Evolutionary conservation across 2,888 invertebrate species (phyloP).

Genomic region (Acanthococcus lagerstroemiae): DNA sequence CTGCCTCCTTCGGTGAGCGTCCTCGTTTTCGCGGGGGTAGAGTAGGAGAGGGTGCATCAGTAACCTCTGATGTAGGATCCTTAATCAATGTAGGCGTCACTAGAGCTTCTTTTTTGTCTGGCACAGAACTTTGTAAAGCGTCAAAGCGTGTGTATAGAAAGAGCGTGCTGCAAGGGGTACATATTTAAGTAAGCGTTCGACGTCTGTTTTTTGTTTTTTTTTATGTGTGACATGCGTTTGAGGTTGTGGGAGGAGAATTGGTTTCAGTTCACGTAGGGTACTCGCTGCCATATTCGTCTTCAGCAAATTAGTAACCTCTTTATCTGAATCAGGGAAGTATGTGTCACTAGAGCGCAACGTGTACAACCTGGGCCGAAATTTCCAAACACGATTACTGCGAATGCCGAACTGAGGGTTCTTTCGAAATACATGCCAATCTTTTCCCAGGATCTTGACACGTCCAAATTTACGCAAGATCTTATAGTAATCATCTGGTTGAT

Average conservation of each 20-base stretch:
- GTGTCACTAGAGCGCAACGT: not conserved
- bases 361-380: not conserved
- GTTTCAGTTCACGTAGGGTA: not conserved
- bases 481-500: not conserved
- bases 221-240: too few relatives aligned
- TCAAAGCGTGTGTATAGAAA: not conserved
- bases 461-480: not conserved
- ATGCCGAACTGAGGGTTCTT: not conserved
- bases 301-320: not conserved
- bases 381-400: constrained; percentile 1
- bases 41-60: not conserved
- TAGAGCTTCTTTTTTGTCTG: not conserved
- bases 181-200: not conserved
- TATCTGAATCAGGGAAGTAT: not conserved
- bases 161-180: not conserved
- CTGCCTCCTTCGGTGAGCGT: not conserved
- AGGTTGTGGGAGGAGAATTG: not conserved
- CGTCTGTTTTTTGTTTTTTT: not conserved
- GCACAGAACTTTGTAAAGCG: not conserved
- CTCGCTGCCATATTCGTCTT: not conserved
- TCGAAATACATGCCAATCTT: not conserved
- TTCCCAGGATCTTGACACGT: not conserved
- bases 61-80: not conserved
- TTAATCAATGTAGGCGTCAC: too few relatives aligned
- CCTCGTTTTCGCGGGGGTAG: not conserved